phyloP scores from a whole-genome alignment of 1,140 invertebrate genomes.

The Drosophila pandora region DNA sequence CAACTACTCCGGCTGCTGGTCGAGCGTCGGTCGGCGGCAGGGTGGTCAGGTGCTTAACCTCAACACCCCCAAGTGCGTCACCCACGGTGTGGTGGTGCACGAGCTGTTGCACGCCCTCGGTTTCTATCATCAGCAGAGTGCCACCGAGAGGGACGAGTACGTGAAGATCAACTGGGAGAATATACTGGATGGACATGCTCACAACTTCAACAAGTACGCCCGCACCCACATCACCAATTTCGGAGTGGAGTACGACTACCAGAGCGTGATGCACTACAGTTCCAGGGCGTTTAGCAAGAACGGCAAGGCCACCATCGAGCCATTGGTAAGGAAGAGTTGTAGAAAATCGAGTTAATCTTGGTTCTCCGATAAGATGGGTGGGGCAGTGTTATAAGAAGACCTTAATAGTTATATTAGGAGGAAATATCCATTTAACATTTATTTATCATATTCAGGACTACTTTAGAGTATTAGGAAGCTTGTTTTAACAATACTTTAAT shows the following conservation, averaged over 20 bases:
- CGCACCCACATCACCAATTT: constrained; percentile 87
- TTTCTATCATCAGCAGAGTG: constrained; percentile 90
- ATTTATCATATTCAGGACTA: not conserved
- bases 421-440: constrained; percentile 1
- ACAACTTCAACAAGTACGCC: constrained; percentile 89
- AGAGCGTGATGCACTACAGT: constrained; percentile 90
- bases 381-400: not conserved
- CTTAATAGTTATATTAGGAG: not conserved
- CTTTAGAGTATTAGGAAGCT: constrained; percentile 1
- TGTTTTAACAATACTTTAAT: constrained; percentile 3
- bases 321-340: constrained; percentile 83
- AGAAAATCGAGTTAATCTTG: not conserved
- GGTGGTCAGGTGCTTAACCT: constrained; percentile 86
- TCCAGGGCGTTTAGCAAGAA: constrained; percentile 87
- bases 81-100: constrained; percentile 86
- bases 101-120: constrained; percentile 89
- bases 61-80: constrained; percentile 85
- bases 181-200: constrained; percentile 86
- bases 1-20: constrained; percentile 91
- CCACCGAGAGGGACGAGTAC: constrained; percentile 88
- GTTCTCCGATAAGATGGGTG: no score
- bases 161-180: constrained; percentile 88
- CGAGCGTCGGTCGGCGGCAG: constrained; percentile 88
- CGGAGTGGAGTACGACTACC: constrained; percentile 87
- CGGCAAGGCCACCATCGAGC: constrained; percentile 86